These are phyloP conservation scores for Plebejus anna DNA, from an alignment of 2,888 invertebrate species.

Conservation along the genomic window DNA sequence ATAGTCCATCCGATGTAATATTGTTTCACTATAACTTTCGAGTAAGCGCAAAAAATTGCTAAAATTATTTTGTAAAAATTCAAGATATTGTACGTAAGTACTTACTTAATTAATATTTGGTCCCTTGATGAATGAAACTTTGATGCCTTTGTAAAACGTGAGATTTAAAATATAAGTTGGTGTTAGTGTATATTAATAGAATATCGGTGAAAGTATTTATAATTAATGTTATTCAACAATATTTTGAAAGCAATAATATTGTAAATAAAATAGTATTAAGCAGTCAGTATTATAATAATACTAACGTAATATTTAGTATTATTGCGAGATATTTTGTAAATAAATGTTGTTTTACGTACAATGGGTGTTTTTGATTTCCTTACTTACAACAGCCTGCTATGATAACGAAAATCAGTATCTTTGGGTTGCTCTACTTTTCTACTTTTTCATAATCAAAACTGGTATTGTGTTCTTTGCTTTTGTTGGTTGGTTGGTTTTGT, in stretches of 20 bases:
- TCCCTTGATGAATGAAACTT: background rate
- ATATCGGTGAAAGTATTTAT: background rate
- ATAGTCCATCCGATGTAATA: background rate
- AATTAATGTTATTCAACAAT: slow-evolving; percentile 21
- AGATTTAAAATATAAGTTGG: background rate
- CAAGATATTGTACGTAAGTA: background rate
- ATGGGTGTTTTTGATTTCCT: slow-evolving; percentile 12
- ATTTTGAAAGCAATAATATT: slow-evolving; percentile 26
- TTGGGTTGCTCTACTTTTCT: too few relatives aligned
- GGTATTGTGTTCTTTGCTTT: too few relatives aligned
- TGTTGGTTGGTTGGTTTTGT: too few relatives aligned
- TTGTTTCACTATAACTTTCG: background rate
- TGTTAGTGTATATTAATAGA: background rate
- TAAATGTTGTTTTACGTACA: slow-evolving; percentile 28
- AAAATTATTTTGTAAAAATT: too few relatives aligned
- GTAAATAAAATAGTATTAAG: slow-evolving; percentile 27
- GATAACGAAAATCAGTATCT: background rate
- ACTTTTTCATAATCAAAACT: too few relatives aligned
- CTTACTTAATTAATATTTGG: background rate
- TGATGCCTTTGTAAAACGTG: background rate
- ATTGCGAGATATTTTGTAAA: slow-evolving; percentile 29
- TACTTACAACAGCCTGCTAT: background rate
- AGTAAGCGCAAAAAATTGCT: too few relatives aligned
- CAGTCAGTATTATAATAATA: slow-evolving; percentile 13
- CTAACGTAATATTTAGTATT: slow-evolving; percentile 1